phyloP scores from a whole-genome alignment of 2,113 vertebrate species.

The Pseudorhombus dupliciocellatus region DNA sequence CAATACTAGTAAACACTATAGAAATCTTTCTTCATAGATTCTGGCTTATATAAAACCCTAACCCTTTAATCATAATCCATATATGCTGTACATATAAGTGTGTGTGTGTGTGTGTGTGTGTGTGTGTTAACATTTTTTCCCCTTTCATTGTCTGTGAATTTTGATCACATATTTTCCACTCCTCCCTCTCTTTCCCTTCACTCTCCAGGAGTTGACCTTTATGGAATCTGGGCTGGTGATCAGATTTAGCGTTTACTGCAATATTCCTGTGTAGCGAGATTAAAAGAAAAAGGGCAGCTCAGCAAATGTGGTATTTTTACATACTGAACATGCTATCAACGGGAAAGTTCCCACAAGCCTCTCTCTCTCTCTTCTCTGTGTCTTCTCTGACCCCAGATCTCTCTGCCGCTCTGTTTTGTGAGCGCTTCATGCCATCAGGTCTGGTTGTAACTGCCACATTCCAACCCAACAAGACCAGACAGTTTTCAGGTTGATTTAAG shows the following conservation, averaged over 20 bases:
- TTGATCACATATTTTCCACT: constrained; percentile 56
- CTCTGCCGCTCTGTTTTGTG: background rate
- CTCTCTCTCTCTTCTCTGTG: background rate
- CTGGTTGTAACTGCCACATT: constrained; percentile 62
- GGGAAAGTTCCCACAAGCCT: constrained; percentile 35
- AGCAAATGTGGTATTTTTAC: constrained; percentile 72
- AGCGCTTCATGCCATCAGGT: constrained; percentile 52
- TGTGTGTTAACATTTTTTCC: too few species aligned
- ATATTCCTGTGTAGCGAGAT: constrained; percentile 84
- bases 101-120: background rate
- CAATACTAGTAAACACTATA: too few species aligned
- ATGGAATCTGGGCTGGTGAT: constrained; percentile 86
- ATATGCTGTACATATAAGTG: too few species aligned
- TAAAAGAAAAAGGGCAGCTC: constrained; percentile 78
- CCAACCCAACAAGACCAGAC: constrained; percentile 73
- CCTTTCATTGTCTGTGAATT: constrained; percentile 86
- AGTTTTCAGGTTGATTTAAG: constrained; percentile 61
- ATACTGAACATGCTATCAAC: constrained; percentile 61
- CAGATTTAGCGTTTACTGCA: constrained; percentile 87
- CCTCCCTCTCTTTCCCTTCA: constrained; percentile 82
- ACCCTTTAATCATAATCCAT: too few species aligned
- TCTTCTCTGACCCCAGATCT: background rate
- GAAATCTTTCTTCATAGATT: too few species aligned
- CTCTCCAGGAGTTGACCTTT: constrained; percentile 87
- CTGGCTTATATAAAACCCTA: too few species aligned